phyloP scores from a whole-genome alignment of 2,888 invertebrate species.

The Pseudococcus longispinus region DNA sequence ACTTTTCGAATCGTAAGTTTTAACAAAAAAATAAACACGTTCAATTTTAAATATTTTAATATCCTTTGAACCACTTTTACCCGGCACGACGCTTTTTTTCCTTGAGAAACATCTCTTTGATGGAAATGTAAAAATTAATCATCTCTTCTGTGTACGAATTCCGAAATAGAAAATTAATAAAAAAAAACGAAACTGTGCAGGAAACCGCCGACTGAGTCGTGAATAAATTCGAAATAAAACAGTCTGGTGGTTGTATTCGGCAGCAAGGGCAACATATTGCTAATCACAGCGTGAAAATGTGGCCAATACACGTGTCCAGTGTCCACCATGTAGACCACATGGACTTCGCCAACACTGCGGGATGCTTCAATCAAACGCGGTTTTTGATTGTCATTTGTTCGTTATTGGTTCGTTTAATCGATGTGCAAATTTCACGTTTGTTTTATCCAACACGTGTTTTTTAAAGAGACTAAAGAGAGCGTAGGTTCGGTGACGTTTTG shows the following conservation, averaged over 20 bases:
- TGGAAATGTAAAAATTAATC: neutral
- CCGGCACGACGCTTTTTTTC: neutral
- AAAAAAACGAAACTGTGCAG: neutral
- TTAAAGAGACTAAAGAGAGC: too few species aligned
- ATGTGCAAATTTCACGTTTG: neutral
- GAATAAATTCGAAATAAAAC: neutral
- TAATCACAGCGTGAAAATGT: neutral
- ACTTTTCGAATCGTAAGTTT: neutral
- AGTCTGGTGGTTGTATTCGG: neutral
- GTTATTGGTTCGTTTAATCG: neutral
- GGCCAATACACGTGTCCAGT: neutral
- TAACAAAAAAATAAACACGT: neutral
- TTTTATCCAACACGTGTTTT: neutral
- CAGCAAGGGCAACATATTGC: neutral
- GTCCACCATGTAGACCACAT: neutral
- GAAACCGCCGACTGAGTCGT: neutral
- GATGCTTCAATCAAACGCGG: neutral
- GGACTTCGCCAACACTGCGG: neutral
- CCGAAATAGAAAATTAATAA: neutral
- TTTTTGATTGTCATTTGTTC: constrained; percentile 7
- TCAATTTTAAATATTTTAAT: neutral
- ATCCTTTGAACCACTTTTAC: neutral
- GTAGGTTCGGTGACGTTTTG: too few species aligned
- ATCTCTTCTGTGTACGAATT: neutral
- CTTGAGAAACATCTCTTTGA: neutral